Evolutionary conservation across 2,113 vertebrate species (phyloP).

Genomic region (Sakesphorus luctuosus): DNA sequence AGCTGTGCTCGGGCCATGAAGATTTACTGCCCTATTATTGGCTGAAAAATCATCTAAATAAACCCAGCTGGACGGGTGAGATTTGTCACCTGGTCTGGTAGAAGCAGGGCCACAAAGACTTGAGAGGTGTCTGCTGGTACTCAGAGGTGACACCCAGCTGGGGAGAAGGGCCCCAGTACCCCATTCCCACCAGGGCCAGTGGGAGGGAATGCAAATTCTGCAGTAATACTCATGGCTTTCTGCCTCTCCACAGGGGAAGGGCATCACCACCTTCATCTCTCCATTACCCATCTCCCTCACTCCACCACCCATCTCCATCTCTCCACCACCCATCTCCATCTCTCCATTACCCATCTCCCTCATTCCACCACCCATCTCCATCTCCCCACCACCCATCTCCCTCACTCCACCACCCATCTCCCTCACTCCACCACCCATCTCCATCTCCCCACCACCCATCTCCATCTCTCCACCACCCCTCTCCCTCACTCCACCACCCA

Average conservation of each 20-base stretch:
- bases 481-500: too few species aligned
- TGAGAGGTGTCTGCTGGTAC: neutral
- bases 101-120: neutral
- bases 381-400: too few species aligned
- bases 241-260: neutral
- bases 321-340: too few species aligned
- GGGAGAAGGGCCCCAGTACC: neutral
- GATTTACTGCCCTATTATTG: neutral
- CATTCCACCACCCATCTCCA: too few species aligned
- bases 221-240: rapidly evolving
- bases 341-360: too few species aligned
- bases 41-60: neutral
- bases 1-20: neutral
- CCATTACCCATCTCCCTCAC: too few species aligned
- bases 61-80: neutral
- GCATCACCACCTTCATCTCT: too few species aligned
- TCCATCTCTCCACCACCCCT: too few species aligned
- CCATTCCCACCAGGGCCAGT: neutral
- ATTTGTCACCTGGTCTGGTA: neutral
- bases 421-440: too few species aligned
- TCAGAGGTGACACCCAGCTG: neutral
- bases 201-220: neutral
- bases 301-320: too few species aligned
- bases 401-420: too few species aligned
- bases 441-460: too few species aligned